A percentile compares a stretch with the other conserved stretches of the same genome.
Conservation (phyloP, 92 coral and sea anemone species). For the Ricordea florida region DNA sequence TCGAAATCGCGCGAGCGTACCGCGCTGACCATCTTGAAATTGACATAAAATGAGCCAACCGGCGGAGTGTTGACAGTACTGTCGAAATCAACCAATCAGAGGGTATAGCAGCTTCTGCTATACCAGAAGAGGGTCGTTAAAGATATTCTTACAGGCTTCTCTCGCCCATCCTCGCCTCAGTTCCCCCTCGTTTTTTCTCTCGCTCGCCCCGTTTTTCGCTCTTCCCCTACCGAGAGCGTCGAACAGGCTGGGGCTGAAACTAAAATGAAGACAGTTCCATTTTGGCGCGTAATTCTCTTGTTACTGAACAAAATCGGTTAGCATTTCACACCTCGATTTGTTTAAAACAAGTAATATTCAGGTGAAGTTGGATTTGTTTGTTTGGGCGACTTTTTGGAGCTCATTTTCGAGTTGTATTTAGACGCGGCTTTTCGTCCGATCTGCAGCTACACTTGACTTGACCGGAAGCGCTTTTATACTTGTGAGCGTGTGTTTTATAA, state of each 20-base stretch:
- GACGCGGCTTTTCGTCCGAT: too few species aligned
- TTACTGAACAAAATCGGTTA: neutral
- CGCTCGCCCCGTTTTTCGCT: neutral
- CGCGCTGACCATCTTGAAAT: neutral
- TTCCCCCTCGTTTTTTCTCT: neutral
- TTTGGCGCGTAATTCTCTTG: neutral
- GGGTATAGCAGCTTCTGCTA: constrained; percentile 34
- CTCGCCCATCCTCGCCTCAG: neutral
- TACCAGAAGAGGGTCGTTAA: constrained; percentile 10
- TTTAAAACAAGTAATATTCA: too few species aligned
- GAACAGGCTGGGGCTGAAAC: neutral
- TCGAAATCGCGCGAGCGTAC: neutral
- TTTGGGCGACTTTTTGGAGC: too few species aligned
- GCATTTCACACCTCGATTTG: neutral
- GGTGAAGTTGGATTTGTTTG: too few species aligned
- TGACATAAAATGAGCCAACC: neutral
- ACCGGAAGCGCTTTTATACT: too few species aligned
- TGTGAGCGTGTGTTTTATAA: too few species aligned
- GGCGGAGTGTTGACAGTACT: neutral
- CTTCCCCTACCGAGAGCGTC: too few species aligned
- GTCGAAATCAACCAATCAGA: constrained; percentile 29
- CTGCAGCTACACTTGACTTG: too few species aligned
- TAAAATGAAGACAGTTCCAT: neutral
- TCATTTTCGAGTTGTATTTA: too few species aligned
- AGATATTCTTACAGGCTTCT: constrained; percentile 11